Evolutionary conservation across 2,797 vertebrate genomes (phyloP).

Genomic region (Peromyscus attwateri): DNA sequence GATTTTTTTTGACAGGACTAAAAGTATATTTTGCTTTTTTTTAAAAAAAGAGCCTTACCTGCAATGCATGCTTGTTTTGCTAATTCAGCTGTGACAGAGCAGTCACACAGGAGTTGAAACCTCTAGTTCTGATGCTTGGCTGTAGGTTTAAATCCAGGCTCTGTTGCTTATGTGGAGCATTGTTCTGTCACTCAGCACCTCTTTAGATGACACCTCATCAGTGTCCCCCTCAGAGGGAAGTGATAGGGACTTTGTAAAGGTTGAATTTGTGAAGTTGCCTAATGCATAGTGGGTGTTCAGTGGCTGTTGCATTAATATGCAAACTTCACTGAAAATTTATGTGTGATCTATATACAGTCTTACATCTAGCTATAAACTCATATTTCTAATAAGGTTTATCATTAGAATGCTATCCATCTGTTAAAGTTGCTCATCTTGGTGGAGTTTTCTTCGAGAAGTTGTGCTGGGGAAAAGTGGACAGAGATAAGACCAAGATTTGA

Average conservation of each 20-base stretch:
- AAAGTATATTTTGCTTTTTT: neutral
- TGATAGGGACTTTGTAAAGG: neutral
- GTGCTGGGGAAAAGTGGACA: neutral
- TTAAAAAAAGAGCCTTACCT: neutral
- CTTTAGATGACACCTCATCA: neutral
- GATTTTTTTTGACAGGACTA: conserved; percentile 58
- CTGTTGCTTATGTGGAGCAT: neutral
- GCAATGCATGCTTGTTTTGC: neutral
- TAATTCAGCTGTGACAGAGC: neutral
- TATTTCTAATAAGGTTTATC: neutral
- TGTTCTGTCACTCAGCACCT: neutral
- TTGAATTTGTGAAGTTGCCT: neutral
- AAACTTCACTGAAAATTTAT: neutral
- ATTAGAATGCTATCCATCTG: neutral
- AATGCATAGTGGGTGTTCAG: neutral
- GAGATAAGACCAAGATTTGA: neutral
- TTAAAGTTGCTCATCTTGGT: neutral
- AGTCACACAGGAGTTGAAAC: neutral
- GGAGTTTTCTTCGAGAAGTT: neutral
- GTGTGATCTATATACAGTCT: neutral
- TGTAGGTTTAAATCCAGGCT: neutral
- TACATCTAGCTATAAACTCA: neutral
- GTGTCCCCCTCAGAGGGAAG: neutral
- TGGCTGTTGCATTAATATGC: neutral
- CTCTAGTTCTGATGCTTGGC: neutral